Evolutionary conservation across 2,888 invertebrate species (phyloP).

Genomic region (Mimumesa dahlbomi): DNA sequence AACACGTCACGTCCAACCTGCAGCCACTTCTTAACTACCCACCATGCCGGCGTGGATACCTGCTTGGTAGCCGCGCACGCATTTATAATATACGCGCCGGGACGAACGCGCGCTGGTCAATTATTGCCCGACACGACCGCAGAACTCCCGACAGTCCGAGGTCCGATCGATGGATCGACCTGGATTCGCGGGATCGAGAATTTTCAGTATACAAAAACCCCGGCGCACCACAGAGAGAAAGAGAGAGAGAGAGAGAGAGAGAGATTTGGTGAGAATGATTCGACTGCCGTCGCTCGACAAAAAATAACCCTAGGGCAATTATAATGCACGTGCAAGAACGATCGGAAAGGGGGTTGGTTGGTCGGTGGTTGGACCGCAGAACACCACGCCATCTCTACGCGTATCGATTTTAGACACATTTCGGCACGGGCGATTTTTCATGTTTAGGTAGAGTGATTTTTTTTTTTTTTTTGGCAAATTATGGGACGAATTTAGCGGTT

Average conservation of each 20-base stretch:
- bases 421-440: background rate
- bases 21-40: constrained; percentile 76
- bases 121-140: constrained; percentile 72
- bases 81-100: constrained; percentile 73
- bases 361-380: no score
- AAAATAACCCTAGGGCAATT: constrained; percentile 45
- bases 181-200: constrained; percentile 49
- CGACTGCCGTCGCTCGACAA: constrained; percentile 24
- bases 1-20: constrained; percentile 74
- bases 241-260: no score
- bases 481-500: no score
- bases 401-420: constrained; percentile 36
- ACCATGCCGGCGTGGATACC: constrained; percentile 56
- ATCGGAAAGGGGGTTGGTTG: no score
- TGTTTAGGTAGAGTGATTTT: no score
- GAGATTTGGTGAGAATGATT: constrained; percentile 45
- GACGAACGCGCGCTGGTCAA: constrained; percentile 72
- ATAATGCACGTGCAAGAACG: constrained; percentile 37
- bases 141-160: constrained; percentile 60
- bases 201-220: constrained; percentile 53
- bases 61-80: constrained; percentile 66
- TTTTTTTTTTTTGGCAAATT: no score
- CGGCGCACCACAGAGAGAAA: constrained; percentile 7
- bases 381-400: no score
- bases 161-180: constrained; percentile 37